Percentiles rank a stretch among this genome's conserved stretches.
Conservation (phyloP, 1,140 invertebrate genomes). For the Temnothorax nylanderi region DNA sequence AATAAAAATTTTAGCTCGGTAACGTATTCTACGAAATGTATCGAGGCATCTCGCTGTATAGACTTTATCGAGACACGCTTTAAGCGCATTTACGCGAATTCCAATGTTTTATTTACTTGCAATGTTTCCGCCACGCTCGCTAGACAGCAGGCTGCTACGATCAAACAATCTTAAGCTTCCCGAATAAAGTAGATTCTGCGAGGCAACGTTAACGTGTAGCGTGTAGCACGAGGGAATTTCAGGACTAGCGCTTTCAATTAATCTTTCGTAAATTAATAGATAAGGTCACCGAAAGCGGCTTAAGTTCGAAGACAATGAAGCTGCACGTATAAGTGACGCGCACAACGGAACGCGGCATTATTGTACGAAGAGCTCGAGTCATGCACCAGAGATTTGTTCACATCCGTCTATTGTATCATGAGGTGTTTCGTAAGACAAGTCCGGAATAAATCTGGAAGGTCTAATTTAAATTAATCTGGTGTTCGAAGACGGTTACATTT, state of each 20-base stretch:
- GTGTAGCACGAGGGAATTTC: constrained; percentile 15
- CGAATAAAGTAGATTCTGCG: constrained; percentile 13
- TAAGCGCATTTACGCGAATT: not conserved
- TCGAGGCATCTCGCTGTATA: not conserved
- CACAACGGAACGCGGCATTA: constrained; percentile 33
- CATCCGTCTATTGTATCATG: constrained; percentile 37
- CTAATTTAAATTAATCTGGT: constrained; percentile 34
- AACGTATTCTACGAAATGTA: not conserved
- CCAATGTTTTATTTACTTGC: constrained; percentile 7
- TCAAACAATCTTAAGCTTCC: constrained; percentile 37
- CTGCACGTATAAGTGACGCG: constrained; percentile 49
- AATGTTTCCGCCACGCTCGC: not conserved
- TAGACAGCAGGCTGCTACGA: constrained; percentile 6
- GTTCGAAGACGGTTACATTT: not conserved
- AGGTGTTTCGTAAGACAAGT: constrained; percentile 3
- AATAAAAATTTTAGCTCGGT: not conserved
- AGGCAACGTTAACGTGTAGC: constrained; percentile 21
- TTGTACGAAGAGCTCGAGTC: constrained; percentile 44
- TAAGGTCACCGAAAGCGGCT: constrained; percentile 59
- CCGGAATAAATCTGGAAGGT: constrained; percentile 30
- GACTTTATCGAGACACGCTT: not conserved
- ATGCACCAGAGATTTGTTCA: constrained; percentile 50
- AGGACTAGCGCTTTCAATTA: constrained; percentile 47
- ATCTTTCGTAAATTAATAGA: constrained; percentile 66
- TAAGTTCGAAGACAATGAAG: constrained; percentile 39